phyloP scores from a whole-genome alignment of 2,797 vertebrate species.

The Poeciliopsis paucimaculata region DNA sequence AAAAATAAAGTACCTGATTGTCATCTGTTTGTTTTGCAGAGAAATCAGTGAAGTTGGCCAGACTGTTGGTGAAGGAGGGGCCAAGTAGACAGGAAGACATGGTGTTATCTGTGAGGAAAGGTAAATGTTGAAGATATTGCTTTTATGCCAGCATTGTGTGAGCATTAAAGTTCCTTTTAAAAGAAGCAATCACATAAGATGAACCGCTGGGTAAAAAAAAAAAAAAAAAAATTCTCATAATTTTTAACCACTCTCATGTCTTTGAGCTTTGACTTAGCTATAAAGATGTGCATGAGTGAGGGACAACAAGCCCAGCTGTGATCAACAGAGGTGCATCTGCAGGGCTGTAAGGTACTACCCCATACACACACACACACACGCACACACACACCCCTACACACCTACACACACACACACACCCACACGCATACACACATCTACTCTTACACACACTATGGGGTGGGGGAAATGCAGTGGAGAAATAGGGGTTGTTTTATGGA shows the following conservation, averaged over 20 bases:
- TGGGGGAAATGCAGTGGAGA: conserved; percentile 17
- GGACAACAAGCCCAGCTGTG: conserved; percentile 59
- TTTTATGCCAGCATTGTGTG: not conserved
- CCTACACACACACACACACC: not conserved
- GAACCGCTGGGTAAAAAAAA: not conserved
- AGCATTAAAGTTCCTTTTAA: not conserved
- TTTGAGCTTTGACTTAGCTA: conserved; percentile 49
- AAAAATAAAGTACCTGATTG: conserved; percentile 52
- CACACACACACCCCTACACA: not conserved
- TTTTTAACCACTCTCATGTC: conserved; percentile 34
- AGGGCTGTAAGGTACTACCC: conserved; percentile 21
- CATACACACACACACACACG: not conserved
- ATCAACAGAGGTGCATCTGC: conserved; percentile 64
- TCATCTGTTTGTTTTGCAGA: conserved; percentile 29
- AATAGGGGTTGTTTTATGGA: conserved; percentile 54
- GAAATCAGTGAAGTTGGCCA: conserved; percentile 35
- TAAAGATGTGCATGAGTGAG: conserved; percentile 50
- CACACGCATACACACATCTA: too few species aligned
- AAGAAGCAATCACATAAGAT: conserved; percentile 4
- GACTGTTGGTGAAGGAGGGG: conserved; percentile 28
- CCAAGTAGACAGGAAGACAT: not conserved
- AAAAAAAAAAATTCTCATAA: conserved; percentile 10
- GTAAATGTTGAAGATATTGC: not conserved
- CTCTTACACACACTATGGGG: not conserved
- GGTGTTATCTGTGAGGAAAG: conserved; percentile 42